Percentiles rank a stretch among this genome's conserved stretches.
Conservation (phyloP, 2,113 vertebrate genomes). For the Ailuropoda melanoleuca region DNA sequence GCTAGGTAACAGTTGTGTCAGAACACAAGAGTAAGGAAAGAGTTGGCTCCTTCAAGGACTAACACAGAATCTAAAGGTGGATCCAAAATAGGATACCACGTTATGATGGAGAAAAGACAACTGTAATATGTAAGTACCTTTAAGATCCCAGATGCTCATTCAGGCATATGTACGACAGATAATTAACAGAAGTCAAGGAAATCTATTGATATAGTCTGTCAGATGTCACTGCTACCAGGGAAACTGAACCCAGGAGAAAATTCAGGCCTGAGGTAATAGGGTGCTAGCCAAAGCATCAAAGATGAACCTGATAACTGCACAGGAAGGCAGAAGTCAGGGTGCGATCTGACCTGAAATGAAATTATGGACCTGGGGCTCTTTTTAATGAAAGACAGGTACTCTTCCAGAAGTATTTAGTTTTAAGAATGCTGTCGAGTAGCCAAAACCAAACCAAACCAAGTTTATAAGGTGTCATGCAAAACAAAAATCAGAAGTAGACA, state of each 20-base stretch:
- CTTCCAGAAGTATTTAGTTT: not conserved
- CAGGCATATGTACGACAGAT: not conserved
- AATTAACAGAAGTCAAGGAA: not conserved
- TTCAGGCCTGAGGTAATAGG: not conserved
- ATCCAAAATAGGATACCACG: not conserved
- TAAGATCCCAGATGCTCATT: not conserved
- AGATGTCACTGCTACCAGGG: not conserved
- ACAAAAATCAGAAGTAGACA: not conserved
- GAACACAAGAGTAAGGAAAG: not conserved
- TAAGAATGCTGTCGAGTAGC: not conserved
- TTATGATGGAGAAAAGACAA: conserved; percentile 4
- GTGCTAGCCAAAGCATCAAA: not conserved
- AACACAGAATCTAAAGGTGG: not conserved
- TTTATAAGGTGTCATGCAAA: conserved; percentile 19
- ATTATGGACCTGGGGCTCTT: not conserved
- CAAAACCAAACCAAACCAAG: not conserved
- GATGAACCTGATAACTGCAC: not conserved
- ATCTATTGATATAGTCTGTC: not conserved
- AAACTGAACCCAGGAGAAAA: conserved; percentile 17
- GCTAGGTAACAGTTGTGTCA: not conserved
- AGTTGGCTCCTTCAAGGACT: not conserved
- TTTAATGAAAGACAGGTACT: not conserved
- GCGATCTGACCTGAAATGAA: not conserved
- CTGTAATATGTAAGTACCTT: not conserved
- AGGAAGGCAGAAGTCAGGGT: not conserved